These are phyloP conservation scores for Graphium colonna DNA, from an alignment of 2,888 invertebrate species.

Conservation along the genomic window DNA sequence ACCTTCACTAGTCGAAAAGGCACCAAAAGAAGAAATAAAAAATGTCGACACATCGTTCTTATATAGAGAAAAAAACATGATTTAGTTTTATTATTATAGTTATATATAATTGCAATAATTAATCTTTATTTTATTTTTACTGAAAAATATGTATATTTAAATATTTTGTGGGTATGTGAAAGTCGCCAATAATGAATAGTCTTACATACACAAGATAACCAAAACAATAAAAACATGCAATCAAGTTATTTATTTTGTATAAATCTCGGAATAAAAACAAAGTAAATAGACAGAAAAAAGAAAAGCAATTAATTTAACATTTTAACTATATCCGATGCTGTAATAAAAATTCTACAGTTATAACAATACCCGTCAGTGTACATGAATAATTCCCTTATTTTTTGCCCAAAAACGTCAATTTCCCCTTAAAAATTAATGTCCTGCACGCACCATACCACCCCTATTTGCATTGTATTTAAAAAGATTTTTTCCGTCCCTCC, in stretches of 20 bases:
- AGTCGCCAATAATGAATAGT: too few relatives aligned
- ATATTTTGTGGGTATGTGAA: too few relatives aligned
- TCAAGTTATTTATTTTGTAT: not conserved
- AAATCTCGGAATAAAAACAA: not conserved
- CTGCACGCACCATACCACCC: conserved; percentile 49
- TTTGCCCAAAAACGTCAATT: conserved; percentile 66
- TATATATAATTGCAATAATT: too few relatives aligned
- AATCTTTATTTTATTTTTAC: too few relatives aligned
- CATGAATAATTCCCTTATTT: conserved; percentile 41
- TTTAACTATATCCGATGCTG: conserved; percentile 32
- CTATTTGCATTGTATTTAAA: conserved; percentile 76
- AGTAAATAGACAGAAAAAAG: conserved; percentile 46
- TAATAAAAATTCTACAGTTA: conserved; percentile 28
- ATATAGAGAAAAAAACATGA: too few relatives aligned
- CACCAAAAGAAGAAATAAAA: too few relatives aligned
- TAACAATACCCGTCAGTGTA: not conserved
- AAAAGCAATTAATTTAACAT: conserved; percentile 56
- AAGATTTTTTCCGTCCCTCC: conserved; percentile 51
- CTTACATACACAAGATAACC: too few relatives aligned
- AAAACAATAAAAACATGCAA: too few relatives aligned
- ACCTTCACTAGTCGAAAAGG: too few relatives aligned
- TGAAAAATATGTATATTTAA: too few relatives aligned
- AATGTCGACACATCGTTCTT: too few relatives aligned
- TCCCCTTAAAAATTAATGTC: conserved; percentile 76
- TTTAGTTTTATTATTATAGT: too few relatives aligned